Evolutionary conservation across 2,888 invertebrate genomes (phyloP).

Genomic region (Agrotis exclamationis): DNA sequence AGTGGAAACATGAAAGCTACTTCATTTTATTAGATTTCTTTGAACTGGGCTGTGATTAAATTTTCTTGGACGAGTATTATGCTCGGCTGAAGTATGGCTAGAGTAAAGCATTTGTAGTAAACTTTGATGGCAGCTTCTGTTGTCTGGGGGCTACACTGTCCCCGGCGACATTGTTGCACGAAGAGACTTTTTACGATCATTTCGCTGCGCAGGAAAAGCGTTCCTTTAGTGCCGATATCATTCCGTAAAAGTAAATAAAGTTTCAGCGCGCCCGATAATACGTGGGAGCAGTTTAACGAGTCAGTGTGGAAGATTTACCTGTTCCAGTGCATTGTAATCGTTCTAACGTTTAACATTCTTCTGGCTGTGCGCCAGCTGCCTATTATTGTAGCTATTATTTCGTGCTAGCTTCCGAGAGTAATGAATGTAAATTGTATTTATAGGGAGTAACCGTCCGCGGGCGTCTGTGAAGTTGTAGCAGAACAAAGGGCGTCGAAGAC

Average conservation of each 20-base stretch:
- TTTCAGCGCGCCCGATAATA: conserved; percentile 65
- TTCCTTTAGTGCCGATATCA: conserved; percentile 74
- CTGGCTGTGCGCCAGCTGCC: conserved; percentile 42
- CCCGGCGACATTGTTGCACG: conserved; percentile 70
- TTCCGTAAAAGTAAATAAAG: conserved; percentile 72
- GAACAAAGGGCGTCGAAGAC: conserved; percentile 85
- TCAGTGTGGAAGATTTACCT: conserved; percentile 33
- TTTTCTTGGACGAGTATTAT: conserved; percentile 54
- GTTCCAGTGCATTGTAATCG: conserved; percentile 39
- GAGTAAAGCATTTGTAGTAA: conserved; percentile 63
- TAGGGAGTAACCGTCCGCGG: conserved; percentile 80
- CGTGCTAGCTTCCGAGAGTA: conserved; percentile 71
- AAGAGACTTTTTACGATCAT: conserved; percentile 76
- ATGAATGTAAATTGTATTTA: conserved; percentile 87
- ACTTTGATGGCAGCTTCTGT: conserved; percentile 59
- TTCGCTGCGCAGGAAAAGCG: conserved; percentile 69
- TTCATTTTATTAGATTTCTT: conserved; percentile 59
- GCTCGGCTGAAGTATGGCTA: conserved; percentile 46
- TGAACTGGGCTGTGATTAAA: conserved; percentile 57
- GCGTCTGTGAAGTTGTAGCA: conserved; percentile 83
- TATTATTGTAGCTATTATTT: conserved; percentile 70
- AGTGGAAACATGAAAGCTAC: conserved; percentile 52
- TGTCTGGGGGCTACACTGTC: conserved; percentile 64
- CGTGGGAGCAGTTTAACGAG: conserved; percentile 41
- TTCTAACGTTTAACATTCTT: conserved; percentile 55